Evolutionary conservation across 2,113 vertebrate species (phyloP), one percentile per base, ranked within the genome.

Genomic region (Xiphias gladius): DNA sequence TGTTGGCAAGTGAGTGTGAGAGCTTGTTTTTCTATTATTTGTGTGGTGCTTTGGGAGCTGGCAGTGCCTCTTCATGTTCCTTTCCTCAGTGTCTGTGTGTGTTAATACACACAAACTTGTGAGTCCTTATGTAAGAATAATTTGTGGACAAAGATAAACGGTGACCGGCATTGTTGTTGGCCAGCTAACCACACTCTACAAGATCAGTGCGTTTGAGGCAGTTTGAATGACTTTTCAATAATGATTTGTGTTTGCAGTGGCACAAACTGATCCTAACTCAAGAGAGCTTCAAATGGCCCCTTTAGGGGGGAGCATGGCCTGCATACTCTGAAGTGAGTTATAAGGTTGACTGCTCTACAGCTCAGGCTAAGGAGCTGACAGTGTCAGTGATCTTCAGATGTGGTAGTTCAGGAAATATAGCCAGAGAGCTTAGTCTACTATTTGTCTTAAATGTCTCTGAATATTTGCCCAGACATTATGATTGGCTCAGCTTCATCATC

Each of bases 1-100:
- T 57, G 61, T 59, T 59, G 59, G 66, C n/a, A 28, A 24, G 4
- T 35, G 32, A 79, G 26, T 54, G 66, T 57, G 28, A 14, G 48
- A 32, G 32, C 30, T 63, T 37, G 6, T 41, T 39, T 75, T 24
- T 39, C 48, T 58, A 0, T 8, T 10, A 46, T 28, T 39, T 55
- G n/a, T 46, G 8, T 12, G 6, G 46, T 20, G 30, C 17, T 35
- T 35, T 26, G 14, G 20, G 22, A 50, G 20, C 59, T 24, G 58
- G 20, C 7, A 30, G 37, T 22, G 17, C 22, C 20, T 48, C 26
- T 26, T 39, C 70, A 43, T 26, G 14, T 20, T 17, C 12, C 14
- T 24, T 41, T 24, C 22, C n/a, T 4, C 3, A 14, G 26, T 5
- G 19, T 58, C 26, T 12, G 28, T 59, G 24, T 59, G 24, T 28